These are phyloP conservation scores for Papilio elwesi DNA, from an alignment of 2,888 invertebrate species.

Conservation along the genomic window DNA sequence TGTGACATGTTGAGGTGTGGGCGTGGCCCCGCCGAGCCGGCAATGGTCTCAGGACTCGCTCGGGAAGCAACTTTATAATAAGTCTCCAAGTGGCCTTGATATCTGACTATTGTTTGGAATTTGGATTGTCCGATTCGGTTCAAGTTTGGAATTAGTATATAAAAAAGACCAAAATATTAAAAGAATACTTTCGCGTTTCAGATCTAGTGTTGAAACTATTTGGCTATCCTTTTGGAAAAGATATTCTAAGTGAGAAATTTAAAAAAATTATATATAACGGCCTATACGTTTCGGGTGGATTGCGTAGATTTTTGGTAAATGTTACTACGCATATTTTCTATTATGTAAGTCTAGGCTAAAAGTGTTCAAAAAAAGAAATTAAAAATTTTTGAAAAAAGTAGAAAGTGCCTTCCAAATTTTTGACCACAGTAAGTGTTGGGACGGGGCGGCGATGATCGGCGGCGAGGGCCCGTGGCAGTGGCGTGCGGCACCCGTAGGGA, in stretches of 20 bases:
- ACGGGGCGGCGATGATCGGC: slow-evolving; percentile 77
- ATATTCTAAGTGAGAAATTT: slow-evolving; percentile 73
- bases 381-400: slow-evolving; percentile 86
- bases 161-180: slow-evolving; percentile 80
- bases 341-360: slow-evolving; percentile 87
- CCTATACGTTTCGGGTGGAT: slow-evolving; percentile 82
- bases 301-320: slow-evolving; percentile 83
- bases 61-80: slow-evolving; percentile 71
- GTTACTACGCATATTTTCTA: slow-evolving; percentile 85
- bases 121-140: slow-evolving; percentile 79
- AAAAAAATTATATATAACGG: slow-evolving; percentile 73
- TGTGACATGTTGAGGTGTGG: slow-evolving; percentile 55
- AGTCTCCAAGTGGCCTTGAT: slow-evolving; percentile 84
- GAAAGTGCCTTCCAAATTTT: slow-evolving; percentile 92
- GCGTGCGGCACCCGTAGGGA: slow-evolving; percentile 46
- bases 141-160: slow-evolving; percentile 81
- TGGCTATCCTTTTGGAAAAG: slow-evolving; percentile 83
- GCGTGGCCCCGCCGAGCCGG: slow-evolving; percentile 50
- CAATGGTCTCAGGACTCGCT: slow-evolving; percentile 72
- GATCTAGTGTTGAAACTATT: slow-evolving; percentile 79
- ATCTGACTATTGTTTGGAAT: slow-evolving; percentile 81
- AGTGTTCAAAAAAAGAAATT: slow-evolving; percentile 88
- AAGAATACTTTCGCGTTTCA: slow-evolving; percentile 76
- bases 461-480: slow-evolving; percentile 59
- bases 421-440: slow-evolving; percentile 86